Evolutionary conservation across 2,888 invertebrate genomes (phyloP), one percentile per base, ranked within the genome.

Genomic region (Creontiades dilutus): DNA sequence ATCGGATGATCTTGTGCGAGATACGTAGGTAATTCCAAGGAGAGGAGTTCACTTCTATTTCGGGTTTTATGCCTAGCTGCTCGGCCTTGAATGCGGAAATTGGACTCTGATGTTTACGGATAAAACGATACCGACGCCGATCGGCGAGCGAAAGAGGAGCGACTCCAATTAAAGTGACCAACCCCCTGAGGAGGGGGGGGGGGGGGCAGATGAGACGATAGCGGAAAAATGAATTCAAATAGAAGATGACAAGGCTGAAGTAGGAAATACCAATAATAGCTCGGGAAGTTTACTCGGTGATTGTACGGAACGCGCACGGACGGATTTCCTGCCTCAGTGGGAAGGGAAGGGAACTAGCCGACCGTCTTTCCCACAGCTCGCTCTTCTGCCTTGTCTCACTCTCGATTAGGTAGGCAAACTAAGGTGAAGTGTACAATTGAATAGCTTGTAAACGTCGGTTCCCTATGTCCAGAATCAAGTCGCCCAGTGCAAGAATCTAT

Each of bases 201-300:
- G 37, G 80, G 13, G 82, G 19, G 55, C 82, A 82, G 19, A 27
- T 82, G 27, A 27, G 23, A 13, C 27, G 55, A 82, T 52, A 27
- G 27, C 27, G 23, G 82, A 82, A 68, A 52, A 82, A 52, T 37
- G 37, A 27, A 82, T 47, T 78, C 52, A 55, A 82, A 82, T 82
- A 52, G 48, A 82, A 82, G 52, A 52, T 82, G 82, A 82, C 57
- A 46, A 86, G 85, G 85, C 85, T 48, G 85, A 86, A 86, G 85
- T 86, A 86, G 85, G 85, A 86, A 86, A 86, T 61, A 61, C 85
- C 85, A 86, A 86, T 86, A 86, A 86, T 86, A 86, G 85, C 85
- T 86, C 61, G 85, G 86, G 86, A 86, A 86, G 86, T 86, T 86
- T 86, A 86, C 86, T 86, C 86, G 27, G 86, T 86, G 86, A 86